Percentiles rank a stretch among this genome's conserved stretches.
phyloP scores from a whole-genome alignment of 1,140 invertebrate species.

The Triops longicaudatus region DNA sequence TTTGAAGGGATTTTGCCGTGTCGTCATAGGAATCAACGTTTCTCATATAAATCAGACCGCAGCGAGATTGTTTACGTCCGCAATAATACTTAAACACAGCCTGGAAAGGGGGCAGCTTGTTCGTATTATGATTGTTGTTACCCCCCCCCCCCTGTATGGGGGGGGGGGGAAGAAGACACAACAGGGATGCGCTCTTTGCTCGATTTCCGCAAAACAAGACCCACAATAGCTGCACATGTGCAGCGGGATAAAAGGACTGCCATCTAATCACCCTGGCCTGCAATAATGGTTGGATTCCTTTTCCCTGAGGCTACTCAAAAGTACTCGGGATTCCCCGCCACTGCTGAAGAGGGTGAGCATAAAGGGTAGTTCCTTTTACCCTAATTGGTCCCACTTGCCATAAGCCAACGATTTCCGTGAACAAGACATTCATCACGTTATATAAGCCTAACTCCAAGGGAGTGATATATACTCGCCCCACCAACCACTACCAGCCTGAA shows the following conservation, averaged over 20 bases:
- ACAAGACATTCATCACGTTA: background rate
- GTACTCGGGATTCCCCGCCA: too few species aligned
- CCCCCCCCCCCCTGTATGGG: background rate
- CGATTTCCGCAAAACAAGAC: background rate
- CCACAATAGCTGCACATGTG: too few species aligned
- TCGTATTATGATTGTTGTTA: background rate
- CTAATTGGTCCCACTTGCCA: background rate
- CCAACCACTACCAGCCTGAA: too few species aligned
- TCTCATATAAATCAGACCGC: background rate
- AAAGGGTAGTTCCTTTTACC: background rate
- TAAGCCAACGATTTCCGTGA: background rate
- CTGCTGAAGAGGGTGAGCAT: too few species aligned
- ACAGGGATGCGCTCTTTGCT: background rate
- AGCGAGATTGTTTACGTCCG: background rate
- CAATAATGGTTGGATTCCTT: too few species aligned
- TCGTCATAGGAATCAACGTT: background rate
- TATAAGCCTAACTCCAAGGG: background rate
- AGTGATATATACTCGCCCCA: background rate
- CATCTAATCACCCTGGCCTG: too few species aligned
- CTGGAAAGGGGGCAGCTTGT: background rate
- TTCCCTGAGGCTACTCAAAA: too few species aligned
- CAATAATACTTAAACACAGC: background rate
- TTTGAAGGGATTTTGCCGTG: too few species aligned
- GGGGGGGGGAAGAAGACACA: background rate
- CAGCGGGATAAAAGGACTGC: too few species aligned